Evolutionary conservation across 2,888 invertebrate species (phyloP), one percentile per base, ranked within the genome.

Genomic region (Plutella xylostella): DNA sequence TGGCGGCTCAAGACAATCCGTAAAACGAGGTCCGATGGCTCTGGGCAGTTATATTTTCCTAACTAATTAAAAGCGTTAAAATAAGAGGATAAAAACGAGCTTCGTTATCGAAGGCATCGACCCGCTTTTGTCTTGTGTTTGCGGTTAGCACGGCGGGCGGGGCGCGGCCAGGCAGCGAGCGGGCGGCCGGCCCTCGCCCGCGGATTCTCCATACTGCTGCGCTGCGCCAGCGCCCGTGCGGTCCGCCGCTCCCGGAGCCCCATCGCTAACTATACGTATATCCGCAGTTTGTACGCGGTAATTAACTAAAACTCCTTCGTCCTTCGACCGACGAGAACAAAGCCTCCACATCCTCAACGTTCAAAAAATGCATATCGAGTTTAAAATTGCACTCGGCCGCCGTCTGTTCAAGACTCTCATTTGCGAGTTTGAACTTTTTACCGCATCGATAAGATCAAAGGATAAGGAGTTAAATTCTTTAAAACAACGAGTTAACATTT

Each of bases 41-140:
- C 60, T 61, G 64, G 74, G 76, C 72, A 63, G 64, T 75, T 77
- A 80, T 80, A 82, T 82, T 83, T 83, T 80, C 82, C 80, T 80
- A 79, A 82, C 80, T 82, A 82, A 82, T 83, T 83, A 83, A 83
- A 80, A 78, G 75, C 78, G 79, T 79, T 69, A 68, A 79, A 83
- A 80, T 79, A 80, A 78, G 78, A 80, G 72, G 73, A 80, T 74
- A 71, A 77, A 77, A 75, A 73, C 71, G 64, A 61, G 71, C 65
- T 72, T 76, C 77, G 78, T 79, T 83, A 83, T 83, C 82, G 78
- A 71, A 70, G 78, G 68, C 78, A 83, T 83, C 82, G 80, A 75
- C 72, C 77, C 73, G 74, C 77, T 76, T 70, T 77, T 82, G 77
- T 78, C 34, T 48, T 35, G 43, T 14, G 72, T 14, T 31, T 18